A percentile compares a stretch with the other conserved stretches of the same genome.
phyloP scores from a whole-genome alignment of 2,888 invertebrate species.

The Aplocera efformata region DNA sequence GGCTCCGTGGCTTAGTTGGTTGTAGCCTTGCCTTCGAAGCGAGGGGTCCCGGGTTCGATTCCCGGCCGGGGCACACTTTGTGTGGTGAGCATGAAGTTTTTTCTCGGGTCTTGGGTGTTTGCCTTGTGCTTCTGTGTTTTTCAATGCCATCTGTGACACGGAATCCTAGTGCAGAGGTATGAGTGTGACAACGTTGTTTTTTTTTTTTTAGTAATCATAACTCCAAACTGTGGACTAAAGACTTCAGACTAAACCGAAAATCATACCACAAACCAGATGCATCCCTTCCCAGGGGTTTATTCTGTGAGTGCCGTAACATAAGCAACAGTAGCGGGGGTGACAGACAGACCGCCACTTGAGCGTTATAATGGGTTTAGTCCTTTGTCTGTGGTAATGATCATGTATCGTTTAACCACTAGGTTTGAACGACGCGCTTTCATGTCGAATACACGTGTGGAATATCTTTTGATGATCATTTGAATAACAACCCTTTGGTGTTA shows the following conservation, averaged over 20 bases:
- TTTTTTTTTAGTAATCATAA: no score
- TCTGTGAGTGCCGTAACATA: slow-evolving; percentile 7
- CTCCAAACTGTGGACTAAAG: no score
- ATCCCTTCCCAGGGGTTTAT: slow-evolving; percentile 11
- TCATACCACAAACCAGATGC: slow-evolving; percentile 9
- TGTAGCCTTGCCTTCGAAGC: no score
- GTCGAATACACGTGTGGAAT: slow-evolving; percentile 14
- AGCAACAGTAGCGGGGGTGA: slow-evolving; percentile 14
- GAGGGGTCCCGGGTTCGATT: no score
- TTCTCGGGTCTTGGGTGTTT: no score
- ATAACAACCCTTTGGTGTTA: neutral
- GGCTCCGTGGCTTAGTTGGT: no score
- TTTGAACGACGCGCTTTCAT: slow-evolving; percentile 20
- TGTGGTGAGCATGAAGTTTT: no score
- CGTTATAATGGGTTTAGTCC: slow-evolving; percentile 31
- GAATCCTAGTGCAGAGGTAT: no score
- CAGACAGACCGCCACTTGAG: slow-evolving; percentile 25
- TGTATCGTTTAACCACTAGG: slow-evolving; percentile 18
- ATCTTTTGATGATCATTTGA: slow-evolving; percentile 15
- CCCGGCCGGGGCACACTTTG: no score
- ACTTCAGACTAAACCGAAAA: slow-evolving; percentile 3
- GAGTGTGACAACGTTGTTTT: no score
- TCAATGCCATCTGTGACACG: no score
- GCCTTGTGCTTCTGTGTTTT: no score
- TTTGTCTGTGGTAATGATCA: slow-evolving; percentile 29